Evolutionary conservation across 1,140 invertebrate genomes (phyloP).

Genomic region (Idris sp.): DNA sequence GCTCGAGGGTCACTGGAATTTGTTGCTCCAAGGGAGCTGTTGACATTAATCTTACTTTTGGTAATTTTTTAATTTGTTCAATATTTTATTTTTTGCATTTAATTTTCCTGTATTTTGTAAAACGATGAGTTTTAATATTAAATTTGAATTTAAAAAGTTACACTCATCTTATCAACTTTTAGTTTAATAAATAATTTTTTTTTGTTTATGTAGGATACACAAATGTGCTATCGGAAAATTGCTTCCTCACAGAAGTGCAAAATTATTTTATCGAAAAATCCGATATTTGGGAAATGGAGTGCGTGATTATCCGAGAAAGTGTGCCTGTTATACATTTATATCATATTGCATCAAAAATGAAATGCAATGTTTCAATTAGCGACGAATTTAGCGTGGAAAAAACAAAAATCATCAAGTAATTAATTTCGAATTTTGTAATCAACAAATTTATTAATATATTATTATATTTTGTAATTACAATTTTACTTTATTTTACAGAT

Average conservation of each 20-base stretch:
- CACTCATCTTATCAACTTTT: too few species aligned
- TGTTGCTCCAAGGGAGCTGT: constrained; percentile 75
- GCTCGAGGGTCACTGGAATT: constrained; percentile 75
- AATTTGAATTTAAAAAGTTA: too few species aligned
- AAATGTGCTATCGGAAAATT: constrained; percentile 23
- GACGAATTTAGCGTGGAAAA: constrained; percentile 79
- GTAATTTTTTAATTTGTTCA: constrained; percentile 41
- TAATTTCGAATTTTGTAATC: not conserved
- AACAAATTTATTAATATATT: too few species aligned
- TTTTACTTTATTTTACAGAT: constrained; percentile 49
- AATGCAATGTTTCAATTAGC: constrained; percentile 79
- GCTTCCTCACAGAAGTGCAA: constrained; percentile 36
- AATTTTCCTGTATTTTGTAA: too few species aligned
- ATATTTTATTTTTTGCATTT: constrained; percentile 8
- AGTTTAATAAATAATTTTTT: not conserved
- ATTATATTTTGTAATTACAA: not conserved
- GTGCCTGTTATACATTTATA: constrained; percentile 80
- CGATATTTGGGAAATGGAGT: constrained; percentile 51
- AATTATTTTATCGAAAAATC: constrained; percentile 46
- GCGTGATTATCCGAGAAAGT: constrained; percentile 38
- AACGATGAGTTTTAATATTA: too few species aligned
- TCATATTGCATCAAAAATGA: constrained; percentile 72
- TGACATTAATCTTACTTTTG: constrained; percentile 76
- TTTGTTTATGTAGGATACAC: constrained; percentile 45
- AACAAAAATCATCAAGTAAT: constrained; percentile 74